A percentile compares a stretch with the other conserved stretches of the same genome.
Conservation (phyloP, 37 sponge, comb jelly and placozoan genomes). For the Beroe ovata region DNA sequence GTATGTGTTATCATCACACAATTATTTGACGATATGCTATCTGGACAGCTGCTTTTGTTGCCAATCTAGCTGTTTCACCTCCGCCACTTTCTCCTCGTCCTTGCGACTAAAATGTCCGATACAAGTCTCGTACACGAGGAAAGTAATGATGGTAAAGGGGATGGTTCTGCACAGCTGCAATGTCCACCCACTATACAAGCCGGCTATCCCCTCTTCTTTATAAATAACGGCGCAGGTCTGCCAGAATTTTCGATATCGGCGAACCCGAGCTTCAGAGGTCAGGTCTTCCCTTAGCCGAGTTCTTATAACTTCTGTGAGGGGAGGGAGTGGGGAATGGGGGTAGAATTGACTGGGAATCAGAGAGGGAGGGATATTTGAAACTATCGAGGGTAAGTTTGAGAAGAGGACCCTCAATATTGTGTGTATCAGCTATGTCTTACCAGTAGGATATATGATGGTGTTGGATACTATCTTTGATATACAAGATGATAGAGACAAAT, state of each 20-base stretch:
- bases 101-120: neutral
- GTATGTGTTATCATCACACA: no score
- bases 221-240: neutral
- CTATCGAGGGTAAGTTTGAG: no score
- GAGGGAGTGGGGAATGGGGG: no score
- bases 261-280: neutral
- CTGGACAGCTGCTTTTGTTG: no score
- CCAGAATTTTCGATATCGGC: neutral
- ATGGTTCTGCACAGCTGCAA: constrained; percentile 29
- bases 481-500: neutral
- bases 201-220: constrained; percentile 23
- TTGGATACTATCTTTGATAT: constrained; percentile 11
- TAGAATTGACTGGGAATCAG: no score
- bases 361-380: no score
- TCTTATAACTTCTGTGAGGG: constrained; percentile 14
- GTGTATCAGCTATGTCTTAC: neutral
- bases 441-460: constrained; percentile 41
- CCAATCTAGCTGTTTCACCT: no score
- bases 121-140: constrained; percentile 41
- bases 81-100: no score
- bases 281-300: constrained; percentile 37
- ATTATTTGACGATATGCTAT: no score
- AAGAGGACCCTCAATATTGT: no score
- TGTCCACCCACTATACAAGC: constrained; percentile 33
- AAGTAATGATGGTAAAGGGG: constrained; percentile 65